These are phyloP conservation scores for Tamandua tetradactyla DNA, from an alignment of 2,797 vertebrate genomes.

Conservation along the genomic window DNA sequence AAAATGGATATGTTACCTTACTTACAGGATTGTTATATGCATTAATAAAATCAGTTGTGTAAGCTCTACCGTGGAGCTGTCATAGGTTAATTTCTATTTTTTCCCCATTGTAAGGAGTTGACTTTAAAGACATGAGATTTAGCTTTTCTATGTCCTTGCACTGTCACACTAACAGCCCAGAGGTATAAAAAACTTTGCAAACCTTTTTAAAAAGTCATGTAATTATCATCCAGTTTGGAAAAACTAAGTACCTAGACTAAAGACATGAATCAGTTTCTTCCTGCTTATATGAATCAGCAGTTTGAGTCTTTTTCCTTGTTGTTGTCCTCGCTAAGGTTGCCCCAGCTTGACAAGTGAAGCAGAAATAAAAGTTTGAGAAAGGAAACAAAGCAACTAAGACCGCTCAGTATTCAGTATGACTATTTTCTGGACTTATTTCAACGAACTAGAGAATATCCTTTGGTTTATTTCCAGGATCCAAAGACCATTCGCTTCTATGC, in stretches of 20 bases:
- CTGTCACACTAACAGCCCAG: background rate
- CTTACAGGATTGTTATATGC: background rate
- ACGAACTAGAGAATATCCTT: constrained; percentile 11
- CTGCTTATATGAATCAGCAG: background rate
- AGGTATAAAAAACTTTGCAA: background rate
- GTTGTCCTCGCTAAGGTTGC: background rate
- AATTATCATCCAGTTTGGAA: constrained; percentile 28
- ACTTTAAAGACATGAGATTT: background rate
- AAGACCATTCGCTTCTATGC: constrained; percentile 50
- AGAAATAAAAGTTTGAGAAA: background rate
- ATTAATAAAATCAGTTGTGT: background rate
- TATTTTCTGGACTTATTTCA: constrained; percentile 54
- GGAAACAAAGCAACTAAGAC: background rate
- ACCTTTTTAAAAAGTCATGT: background rate
- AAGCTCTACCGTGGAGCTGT: background rate
- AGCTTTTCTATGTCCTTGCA: background rate
- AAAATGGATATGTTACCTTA: background rate
- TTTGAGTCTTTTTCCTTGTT: background rate
- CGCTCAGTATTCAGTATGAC: background rate
- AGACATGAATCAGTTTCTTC: constrained; percentile 33
- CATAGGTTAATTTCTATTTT: background rate
- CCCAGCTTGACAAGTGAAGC: background rate
- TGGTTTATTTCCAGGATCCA: constrained; percentile 53
- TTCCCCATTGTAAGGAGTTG: background rate
- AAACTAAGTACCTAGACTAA: background rate